Evolutionary conservation across 1,140 invertebrate genomes (phyloP), one percentile per base, ranked within the genome.

Genomic region (Drosophila trapezifrons): DNA sequence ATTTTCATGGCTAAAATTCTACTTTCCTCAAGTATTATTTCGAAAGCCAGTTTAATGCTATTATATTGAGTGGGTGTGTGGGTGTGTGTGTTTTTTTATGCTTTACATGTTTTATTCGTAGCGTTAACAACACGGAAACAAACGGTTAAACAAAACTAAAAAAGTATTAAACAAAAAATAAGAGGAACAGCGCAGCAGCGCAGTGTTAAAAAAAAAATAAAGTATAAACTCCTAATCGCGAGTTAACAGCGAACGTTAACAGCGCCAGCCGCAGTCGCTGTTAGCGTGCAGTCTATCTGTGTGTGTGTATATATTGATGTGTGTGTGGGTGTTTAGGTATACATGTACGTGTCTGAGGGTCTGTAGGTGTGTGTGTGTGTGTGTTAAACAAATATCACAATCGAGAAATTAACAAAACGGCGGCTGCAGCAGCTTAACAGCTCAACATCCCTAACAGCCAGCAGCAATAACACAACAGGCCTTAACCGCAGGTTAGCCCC

Each of bases 341-440:
- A 22, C 52, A 10, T 51, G 29, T 72, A 43, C 49, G 32, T 63
- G 35, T 78, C 54, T 76, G 22, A 64, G 18, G 51, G 69, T 64
- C 18, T 59, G 57, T 74, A 32, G 10, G 38, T 52, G 43, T 78
- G 42, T 71, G 70, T 73, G 75, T 76, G 52, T 77, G 66, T 80
- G 82, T 87, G 83, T 87, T 89, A 85, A 89, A 89, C 84, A 89
- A 89, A 89, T 89, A 89, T 89, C 84, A 89, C 84, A 89, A 89
- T 89, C 74, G 80, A 89, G 84, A 90, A 89, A 89, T 90, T 85
- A 89, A 89, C 77, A 90, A 90, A 90, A 85, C 79, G 70, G 74
- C 85, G 84, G 73, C 85, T 90, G 84, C 78, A 85, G 78, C 80
- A 86, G 60, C 66, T 45, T 43, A 56, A 70, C 67, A 77, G 59